These are phyloP conservation scores for Gymnoscopelus microlampas DNA, from an alignment of 2,797 vertebrate species.

Conservation along the genomic window DNA sequence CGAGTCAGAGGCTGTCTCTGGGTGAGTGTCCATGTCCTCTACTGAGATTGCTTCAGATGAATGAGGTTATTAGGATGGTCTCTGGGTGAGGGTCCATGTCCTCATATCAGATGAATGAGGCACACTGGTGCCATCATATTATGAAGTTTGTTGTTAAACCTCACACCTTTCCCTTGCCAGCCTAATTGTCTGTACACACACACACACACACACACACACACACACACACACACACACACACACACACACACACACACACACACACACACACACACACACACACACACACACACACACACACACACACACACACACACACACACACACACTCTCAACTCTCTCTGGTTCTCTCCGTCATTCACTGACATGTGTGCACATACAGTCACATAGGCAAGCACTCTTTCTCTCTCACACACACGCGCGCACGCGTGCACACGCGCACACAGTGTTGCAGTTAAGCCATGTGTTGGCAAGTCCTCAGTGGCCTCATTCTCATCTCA, in stretches of 20 bases:
- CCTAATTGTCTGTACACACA: conserved; percentile 9
- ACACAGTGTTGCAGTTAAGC: conserved; percentile 6
- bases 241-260: conserved; percentile 6
- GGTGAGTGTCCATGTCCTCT: conserved; percentile 6
- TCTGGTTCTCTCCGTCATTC: too few relatives aligned
- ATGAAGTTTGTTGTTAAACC: conserved; percentile 17
- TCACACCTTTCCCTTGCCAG: not conserved
- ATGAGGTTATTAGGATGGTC: conserved; percentile 27
- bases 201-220: not conserved
- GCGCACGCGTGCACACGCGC: not conserved
- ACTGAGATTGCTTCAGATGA: conserved; percentile 2
- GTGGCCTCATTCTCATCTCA: conserved; percentile 46
- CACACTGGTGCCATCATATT: conserved; percentile 10
- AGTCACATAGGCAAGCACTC: too few relatives aligned
- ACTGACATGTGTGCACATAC: too few relatives aligned
- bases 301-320: conserved; percentile 4
- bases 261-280: not conserved
- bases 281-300: conserved; percentile 1
- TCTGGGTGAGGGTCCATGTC: conserved; percentile 1
- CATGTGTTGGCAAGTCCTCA: conserved; percentile 14
- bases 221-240: conserved; percentile 6
- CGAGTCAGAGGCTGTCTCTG: conserved; percentile 18
- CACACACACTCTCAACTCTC: not conserved
- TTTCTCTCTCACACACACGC: not conserved
- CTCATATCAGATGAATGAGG: conserved; percentile 21